A percentile compares a stretch with the other conserved stretches of the same genome.
These are phyloP conservation scores for Drosophila nr. perissopoda DNA, from an alignment of 2,888 invertebrate genomes.

Conservation along the genomic window DNA sequence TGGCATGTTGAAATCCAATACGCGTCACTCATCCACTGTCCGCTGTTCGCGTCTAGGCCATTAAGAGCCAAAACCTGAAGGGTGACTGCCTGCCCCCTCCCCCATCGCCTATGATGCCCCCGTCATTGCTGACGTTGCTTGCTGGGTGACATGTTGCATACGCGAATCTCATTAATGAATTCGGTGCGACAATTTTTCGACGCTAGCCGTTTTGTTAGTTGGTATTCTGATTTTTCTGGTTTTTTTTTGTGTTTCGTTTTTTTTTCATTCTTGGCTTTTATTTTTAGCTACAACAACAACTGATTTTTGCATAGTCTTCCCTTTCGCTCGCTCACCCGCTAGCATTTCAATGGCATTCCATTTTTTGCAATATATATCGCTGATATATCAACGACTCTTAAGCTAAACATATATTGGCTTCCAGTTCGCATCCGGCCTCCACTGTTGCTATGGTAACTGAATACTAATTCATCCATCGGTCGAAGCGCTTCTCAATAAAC, in stretches of 20 bases:
- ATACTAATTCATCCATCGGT: constrained; percentile 65
- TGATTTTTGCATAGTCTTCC: constrained; percentile 24
- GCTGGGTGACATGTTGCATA: constrained; percentile 68
- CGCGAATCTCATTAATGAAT: constrained; percentile 78
- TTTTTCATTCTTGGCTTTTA: constrained; percentile 44
- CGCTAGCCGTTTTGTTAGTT: constrained; percentile 35
- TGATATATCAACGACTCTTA: constrained; percentile 21
- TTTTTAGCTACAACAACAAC: constrained; percentile 43
- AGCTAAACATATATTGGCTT: constrained; percentile 42
- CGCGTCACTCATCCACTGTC: constrained; percentile 62
- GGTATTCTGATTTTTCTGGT: constrained; percentile 6
- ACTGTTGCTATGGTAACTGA: constrained; percentile 67
- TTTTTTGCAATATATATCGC: constrained; percentile 12
- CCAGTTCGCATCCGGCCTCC: constrained; percentile 67
- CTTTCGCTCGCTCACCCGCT: background rate
- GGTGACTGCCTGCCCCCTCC: constrained; percentile 25
- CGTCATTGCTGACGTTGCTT: constrained; percentile 26
- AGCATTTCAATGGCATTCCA: constrained; percentile 45
- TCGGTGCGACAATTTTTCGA: constrained; percentile 65
- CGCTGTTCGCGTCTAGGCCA: constrained; percentile 67
- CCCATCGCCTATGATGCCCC: background rate
- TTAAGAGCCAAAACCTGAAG: constrained; percentile 65
- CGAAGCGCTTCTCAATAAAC: constrained; percentile 59
- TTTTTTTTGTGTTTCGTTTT: constrained; percentile 22
- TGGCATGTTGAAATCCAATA: constrained; percentile 76